Evolutionary conservation across 37 sponge, comb jelly and placozoan genomes (phyloP).

Genomic region (Spongia lamella): DNA sequence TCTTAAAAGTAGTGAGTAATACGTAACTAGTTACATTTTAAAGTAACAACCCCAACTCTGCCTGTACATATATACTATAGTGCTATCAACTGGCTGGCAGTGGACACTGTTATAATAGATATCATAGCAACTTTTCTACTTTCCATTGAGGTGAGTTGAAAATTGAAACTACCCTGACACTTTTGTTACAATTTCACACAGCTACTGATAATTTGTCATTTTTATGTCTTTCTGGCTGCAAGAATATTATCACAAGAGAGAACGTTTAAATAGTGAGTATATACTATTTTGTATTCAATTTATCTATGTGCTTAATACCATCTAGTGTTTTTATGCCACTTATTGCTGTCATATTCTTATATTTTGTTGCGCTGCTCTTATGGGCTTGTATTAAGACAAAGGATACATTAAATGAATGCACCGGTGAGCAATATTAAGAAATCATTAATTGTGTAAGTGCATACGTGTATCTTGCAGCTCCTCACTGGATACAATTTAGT

Average conservation of each 20-base stretch:
- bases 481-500: constrained; percentile 66
- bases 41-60: too few species aligned
- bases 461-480: constrained; percentile 17
- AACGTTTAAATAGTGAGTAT: constrained; percentile 52
- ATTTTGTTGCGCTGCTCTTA: constrained; percentile 51
- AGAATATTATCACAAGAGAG: constrained; percentile 49
- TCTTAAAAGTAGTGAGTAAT: too few species aligned
- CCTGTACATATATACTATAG: too few species aligned
- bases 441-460: too few species aligned
- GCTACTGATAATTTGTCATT: constrained; percentile 40
- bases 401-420: constrained; percentile 39
- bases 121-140: constrained; percentile 49
- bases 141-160: constrained; percentile 42
- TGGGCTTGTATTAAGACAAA: constrained; percentile 45
- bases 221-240: constrained; percentile 62
- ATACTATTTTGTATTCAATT: background rate
- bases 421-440: constrained; percentile 33
- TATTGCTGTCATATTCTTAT: constrained; percentile 17
- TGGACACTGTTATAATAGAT: constrained; percentile 36
- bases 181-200: background rate
- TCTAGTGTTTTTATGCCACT: constrained; percentile 46
- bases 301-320: background rate
- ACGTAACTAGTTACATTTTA: too few species aligned
- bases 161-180: background rate
- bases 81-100: constrained; percentile 39